These are phyloP conservation scores for Eupithecia vulgata DNA, from an alignment of 2,888 invertebrate species.

Conservation along the genomic window DNA sequence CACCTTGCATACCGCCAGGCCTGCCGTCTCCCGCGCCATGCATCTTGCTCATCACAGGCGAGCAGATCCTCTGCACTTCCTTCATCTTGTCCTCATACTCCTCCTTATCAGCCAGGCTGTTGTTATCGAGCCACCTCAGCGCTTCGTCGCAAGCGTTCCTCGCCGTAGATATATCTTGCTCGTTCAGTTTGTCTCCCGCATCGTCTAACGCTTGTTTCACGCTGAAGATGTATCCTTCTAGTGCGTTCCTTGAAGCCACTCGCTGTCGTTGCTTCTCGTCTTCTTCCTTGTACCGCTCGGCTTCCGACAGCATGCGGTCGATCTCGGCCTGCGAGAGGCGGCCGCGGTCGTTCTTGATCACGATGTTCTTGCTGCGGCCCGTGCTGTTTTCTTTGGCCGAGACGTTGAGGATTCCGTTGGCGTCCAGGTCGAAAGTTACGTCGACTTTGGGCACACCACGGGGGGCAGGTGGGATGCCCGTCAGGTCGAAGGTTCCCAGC, in stretches of 20 bases:
- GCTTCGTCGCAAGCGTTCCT: conserved; percentile 74
- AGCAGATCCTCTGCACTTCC: conserved; percentile 27
- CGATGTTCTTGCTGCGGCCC: conserved; percentile 33
- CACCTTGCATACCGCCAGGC: conserved; percentile 79
- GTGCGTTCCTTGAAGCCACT: conserved; percentile 27
- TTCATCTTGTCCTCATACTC: conserved; percentile 31
- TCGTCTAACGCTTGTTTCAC: conserved; percentile 30
- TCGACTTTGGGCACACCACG: conserved; percentile 32
- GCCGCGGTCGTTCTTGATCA: conserved; percentile 31
- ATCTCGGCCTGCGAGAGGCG: conserved; percentile 32
- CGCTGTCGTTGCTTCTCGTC: conserved; percentile 30
- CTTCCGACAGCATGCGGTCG: conserved; percentile 31
- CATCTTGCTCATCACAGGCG: conserved; percentile 33
- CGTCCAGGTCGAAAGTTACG: conserved; percentile 31
- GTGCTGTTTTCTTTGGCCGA: conserved; percentile 34
- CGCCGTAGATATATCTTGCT: conserved; percentile 46
- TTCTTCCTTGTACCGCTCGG: conserved; percentile 30
- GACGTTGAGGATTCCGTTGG: conserved; percentile 32
- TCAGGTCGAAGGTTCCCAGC: neutral
- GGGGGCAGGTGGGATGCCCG: neutral
- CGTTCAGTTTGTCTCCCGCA: conserved; percentile 25
- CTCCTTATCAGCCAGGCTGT: conserved; percentile 59
- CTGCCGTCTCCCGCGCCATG: conserved; percentile 26
- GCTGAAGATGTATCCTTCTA: conserved; percentile 31
- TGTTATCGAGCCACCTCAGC: conserved; percentile 86